Evolutionary conservation across 2,113 vertebrate species (phyloP), one percentile per base, ranked within the genome.

Genomic region (Tenrec ecaudatus): DNA sequence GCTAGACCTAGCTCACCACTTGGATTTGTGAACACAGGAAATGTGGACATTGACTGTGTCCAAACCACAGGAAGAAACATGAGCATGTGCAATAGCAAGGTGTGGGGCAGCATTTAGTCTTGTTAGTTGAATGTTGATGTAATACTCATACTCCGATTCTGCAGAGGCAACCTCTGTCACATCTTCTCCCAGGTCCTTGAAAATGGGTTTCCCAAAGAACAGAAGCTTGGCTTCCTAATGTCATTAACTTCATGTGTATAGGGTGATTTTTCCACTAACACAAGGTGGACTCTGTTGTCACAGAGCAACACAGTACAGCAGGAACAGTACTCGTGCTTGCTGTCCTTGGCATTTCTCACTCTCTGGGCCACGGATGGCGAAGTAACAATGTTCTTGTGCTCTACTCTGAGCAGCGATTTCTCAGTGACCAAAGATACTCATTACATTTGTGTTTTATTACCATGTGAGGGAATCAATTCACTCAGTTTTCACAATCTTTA

Each of bases 181-280:
- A 36, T 73, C 86, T 83, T 64, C 90, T 31, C 92, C 12, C 17
- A 43, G 16, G 84, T 8, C 22, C 91, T 92, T 83, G 29, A 40
- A 82, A 90, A 27, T 31, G 10, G 1, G 0, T 6, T 4, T 78
- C 64, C n/a, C 57, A 75, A 79, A 36, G 31, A 92, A 12, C 2
- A 62, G 14, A 77, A 20, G 82, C 53, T 15, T 8, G 64, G 9
- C 14, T 27, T 81, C n/a, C 9, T 82, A 31, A 79, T 33, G 47
- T 29, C 5, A 36, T 53, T 92, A 43, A 47, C 8, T 88, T 82
- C 1, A 58, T 79, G 75, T 82, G 31, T 53, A 25, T 80, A 81
- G 64, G 31, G 19, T 69, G 2, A 31, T 68, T 91, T 83, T 38
- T 89, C 47, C n/a, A 2, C 33, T 91, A 36, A 84, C 1, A 6